Percentiles rank a stretch among this genome's conserved stretches.
phyloP scores from a whole-genome alignment of 2,888 invertebrate genomes.

The Noctuana brunneofusca region DNA sequence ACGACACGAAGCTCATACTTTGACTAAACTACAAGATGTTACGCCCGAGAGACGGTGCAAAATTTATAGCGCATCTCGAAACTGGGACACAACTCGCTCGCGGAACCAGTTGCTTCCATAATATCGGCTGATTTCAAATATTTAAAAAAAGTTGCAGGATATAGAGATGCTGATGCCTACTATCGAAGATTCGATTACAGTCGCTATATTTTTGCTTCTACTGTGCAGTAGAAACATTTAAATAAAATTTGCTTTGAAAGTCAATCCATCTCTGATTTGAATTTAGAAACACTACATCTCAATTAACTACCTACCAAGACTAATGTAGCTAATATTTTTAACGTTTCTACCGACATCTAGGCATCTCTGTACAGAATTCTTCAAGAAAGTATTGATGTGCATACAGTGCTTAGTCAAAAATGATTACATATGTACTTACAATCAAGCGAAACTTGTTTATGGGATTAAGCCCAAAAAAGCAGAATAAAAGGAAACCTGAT shows the following conservation, averaged over 20 bases:
- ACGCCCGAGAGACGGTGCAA: constrained; percentile 26
- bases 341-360: too few relatives aligned
- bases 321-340: too few relatives aligned
- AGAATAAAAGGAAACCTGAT: constrained; percentile 4
- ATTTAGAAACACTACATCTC: too few relatives aligned
- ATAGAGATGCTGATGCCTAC: not conserved
- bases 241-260: too few relatives aligned
- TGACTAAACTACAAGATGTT: constrained; percentile 31
- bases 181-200: not conserved
- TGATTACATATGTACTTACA: not conserved
- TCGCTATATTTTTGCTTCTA: not conserved
- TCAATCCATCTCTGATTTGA: too few relatives aligned
- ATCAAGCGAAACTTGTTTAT: not conserved
- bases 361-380: too few relatives aligned
- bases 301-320: too few relatives aligned
- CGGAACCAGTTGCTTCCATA: constrained; percentile 23
- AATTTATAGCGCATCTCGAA: constrained; percentile 26
- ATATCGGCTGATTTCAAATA: constrained; percentile 11
- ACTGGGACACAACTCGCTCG: constrained; percentile 12
- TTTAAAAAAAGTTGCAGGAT: constrained; percentile 14
- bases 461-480: not conserved
- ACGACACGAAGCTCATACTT: constrained; percentile 21
- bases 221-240: not conserved
- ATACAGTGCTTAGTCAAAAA: not conserved
- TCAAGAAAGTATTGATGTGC: not conserved